phyloP scores from a whole-genome alignment of 2,797 vertebrate genomes.

The Avahi laniger region DNA sequence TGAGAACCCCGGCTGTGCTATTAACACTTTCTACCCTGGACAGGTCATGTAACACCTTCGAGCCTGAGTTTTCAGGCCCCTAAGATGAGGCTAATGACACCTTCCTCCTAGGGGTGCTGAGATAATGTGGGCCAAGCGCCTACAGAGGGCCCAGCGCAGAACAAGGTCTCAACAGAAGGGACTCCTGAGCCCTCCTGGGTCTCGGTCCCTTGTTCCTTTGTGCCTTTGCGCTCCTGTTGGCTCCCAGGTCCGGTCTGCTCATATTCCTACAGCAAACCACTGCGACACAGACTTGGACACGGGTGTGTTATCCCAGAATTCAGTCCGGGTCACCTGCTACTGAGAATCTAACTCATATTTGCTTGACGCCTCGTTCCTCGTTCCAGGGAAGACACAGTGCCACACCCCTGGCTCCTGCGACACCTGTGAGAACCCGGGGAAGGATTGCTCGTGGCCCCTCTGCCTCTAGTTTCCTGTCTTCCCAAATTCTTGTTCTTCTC shows the following conservation, averaged over 20 bases:
- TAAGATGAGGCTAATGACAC: not conserved
- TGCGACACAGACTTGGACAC: not conserved
- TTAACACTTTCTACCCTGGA: not conserved
- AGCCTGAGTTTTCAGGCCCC: not conserved
- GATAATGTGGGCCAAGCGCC: rapidly evolving
- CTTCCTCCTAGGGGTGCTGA: not conserved
- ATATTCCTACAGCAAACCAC: not conserved
- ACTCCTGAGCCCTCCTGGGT: not conserved
- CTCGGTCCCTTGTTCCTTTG: not conserved
- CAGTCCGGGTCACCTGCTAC: not conserved
- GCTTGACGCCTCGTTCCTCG: not conserved
- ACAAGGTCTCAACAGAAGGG: not conserved
- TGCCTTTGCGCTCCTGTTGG: too few species aligned
- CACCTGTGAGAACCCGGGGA: not conserved
- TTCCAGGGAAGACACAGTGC: too few species aligned
- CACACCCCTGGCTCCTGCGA: not conserved
- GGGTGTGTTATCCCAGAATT: not conserved
- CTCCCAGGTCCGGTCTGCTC: not conserved
- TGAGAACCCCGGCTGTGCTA: not conserved
- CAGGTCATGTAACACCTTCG: too few species aligned
- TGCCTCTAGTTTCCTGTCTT: not conserved
- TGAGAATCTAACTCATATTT: not conserved
- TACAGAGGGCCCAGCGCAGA: not conserved
- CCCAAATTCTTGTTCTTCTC: not conserved
- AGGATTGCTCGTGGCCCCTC: not conserved